Evolutionary conservation across 2,888 invertebrate species (phyloP), one percentile per base, ranked within the genome.

Genomic region (Sphecodes monilicornis): DNA sequence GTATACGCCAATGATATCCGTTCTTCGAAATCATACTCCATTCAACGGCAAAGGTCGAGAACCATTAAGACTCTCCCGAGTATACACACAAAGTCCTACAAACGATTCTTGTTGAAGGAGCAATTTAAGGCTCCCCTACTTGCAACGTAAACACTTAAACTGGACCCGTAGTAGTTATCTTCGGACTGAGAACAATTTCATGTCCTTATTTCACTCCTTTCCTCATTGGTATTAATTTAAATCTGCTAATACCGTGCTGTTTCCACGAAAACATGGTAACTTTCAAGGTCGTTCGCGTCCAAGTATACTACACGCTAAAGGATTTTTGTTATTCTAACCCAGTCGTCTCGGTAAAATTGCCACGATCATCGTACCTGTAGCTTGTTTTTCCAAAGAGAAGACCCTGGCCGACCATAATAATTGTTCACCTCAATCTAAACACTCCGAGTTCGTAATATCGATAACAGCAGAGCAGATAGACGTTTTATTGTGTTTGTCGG

Each of bases 91-190:
- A 66, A 18, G 36, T 32, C 32, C 64, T 32, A 18, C 64, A 10
- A 54, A 32, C 32, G 64, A 66, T 66, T 66, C 64, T 66, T 11
- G 32, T 18, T 66, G 22, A 66, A 66, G 64, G 22, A 22, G 36
- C 64, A 66, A 66, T 66, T 66, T 66, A 32, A 32, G 32, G 22
- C 32, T 66, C 64, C 64, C 64, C 22, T 66, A 10, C 64, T 32
- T 8, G 18, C 64, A 32, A 36, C 32, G 64, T 66, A 36, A 32
- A 66, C 64, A 66, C 64, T 66, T 18, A 32, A 22, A 18, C 8
- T 18, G 32, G 18, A 18, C 64, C 22, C 64, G 32, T 36, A 36
- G n/a, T 4, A 54, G 64, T 29, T 32, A 32, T 32, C 29, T 64
- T 64, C 32, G 8, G 32, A 8, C 64, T 13, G 32, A 32, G 32